Evolutionary conservation across 2,113 vertebrate genomes (phyloP), one percentile per base, ranked within the genome.

Genomic region (Psilopsiagon aurifrons): DNA sequence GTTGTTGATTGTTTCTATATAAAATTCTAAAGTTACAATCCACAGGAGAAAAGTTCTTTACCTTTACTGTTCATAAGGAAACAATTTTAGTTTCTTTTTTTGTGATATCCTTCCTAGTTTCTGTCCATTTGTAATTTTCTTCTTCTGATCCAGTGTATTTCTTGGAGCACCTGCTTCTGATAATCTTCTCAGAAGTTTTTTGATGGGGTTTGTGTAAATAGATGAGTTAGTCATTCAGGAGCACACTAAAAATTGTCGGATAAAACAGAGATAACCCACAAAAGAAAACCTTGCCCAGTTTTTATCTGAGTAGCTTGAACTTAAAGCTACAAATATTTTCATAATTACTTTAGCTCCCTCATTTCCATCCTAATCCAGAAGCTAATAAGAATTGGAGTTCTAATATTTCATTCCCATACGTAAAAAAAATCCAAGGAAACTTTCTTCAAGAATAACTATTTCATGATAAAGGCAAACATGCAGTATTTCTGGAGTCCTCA

Each of bases 1-100:
- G 97, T 94, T 73, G 74, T 64, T 91, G 37, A 63, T 96, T 94
- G 23, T 67, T 96, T 94, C 55, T 92, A 7, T 80, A 49, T 95
- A 77, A 92, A 92, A 51, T 88, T 88, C 13, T 77, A 15, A 88
- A 92, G 90, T 97, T 96, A 94, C 55, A 97, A 84, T 94, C 82
- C 94, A 96, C 67, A 95, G 88, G 82, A 93, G 6, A 82, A 64
- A 84, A 62, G 46, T 90, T 95, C 46, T 95, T 76, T 52, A 41
- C 44, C n/a, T 49, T 41, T 82, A 52, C 33, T 83, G 71, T 57
- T 70, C 49, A 29, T 68, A 84, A 68, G 57, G 44, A 91, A 94
- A 75, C 31, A 35, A 33, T 39, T 92, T 57, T 41, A 14, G 23
- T 81, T 92, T 73, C 37, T 75, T 71, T 57, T 73, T 68, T 60